A percentile compares a stretch with the other conserved stretches of the same genome.
Evolutionary conservation across 2,113 vertebrate genomes (phyloP).

Genomic region (Catharus bicknelli): DNA sequence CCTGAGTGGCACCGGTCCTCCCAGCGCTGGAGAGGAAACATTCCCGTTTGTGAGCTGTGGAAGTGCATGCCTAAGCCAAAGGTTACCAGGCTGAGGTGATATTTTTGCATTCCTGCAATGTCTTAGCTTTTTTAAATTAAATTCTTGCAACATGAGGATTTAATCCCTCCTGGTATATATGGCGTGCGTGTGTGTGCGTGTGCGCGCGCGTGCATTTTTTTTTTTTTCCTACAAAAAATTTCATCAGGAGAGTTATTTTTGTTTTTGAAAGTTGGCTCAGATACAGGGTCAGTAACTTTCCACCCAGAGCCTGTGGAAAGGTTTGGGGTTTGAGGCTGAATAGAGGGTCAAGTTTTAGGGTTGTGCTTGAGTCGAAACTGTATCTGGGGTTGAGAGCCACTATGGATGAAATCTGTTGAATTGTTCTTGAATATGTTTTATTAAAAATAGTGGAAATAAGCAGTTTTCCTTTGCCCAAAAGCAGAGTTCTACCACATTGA

Average conservation of each 20-base stretch:
- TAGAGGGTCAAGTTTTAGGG: slow-evolving; percentile 15
- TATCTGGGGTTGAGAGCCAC: slow-evolving; percentile 11
- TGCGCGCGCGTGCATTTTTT: neutral
- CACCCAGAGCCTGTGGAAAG: slow-evolving; percentile 18
- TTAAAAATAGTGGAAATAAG: slow-evolving; percentile 32
- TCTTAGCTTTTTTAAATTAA: slow-evolving; percentile 67
- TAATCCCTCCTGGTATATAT: slow-evolving; percentile 53
- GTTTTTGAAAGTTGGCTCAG: slow-evolving; percentile 41
- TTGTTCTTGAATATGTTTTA: neutral
- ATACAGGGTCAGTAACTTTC: slow-evolving; percentile 57
- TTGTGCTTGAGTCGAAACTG: neutral
- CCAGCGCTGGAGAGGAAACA: slow-evolving; percentile 20
- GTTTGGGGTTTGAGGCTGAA: slow-evolving; percentile 45
- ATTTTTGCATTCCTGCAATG: slow-evolving; percentile 58
- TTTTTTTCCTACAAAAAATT: slow-evolving; percentile 18
- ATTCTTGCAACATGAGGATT: slow-evolving; percentile 72
- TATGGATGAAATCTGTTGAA: neutral
- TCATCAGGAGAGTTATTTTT: slow-evolving; percentile 48
- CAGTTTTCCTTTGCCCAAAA: slow-evolving; percentile 34
- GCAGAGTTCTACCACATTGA: neutral
- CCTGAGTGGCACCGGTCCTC: slow-evolving; percentile 52
- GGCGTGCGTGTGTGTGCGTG: neutral
- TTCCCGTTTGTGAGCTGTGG: slow-evolving; percentile 53
- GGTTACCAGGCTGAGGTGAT: slow-evolving; percentile 65
- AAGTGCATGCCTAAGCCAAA: slow-evolving; percentile 56